Evolutionary conservation across 1,140 invertebrate genomes (phyloP), one percentile per base, ranked within the genome.

Genomic region (Dryas iulia): DNA sequence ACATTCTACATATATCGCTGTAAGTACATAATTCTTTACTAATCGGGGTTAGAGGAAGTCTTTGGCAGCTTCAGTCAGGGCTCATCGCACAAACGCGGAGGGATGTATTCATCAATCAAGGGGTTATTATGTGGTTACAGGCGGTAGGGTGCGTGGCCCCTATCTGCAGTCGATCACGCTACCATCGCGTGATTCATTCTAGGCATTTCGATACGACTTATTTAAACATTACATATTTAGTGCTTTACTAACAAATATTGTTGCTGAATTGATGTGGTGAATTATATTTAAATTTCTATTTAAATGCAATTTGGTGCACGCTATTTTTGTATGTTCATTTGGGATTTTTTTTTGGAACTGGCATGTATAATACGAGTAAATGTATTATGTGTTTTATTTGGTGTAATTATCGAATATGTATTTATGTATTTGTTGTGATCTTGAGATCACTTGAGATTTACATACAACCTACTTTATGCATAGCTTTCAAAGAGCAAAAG

Each of bases 81-180:
- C 54, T 66, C 71, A 69, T 64, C 65, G 65, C 59, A 71, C 61
- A 70, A 69, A 77, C 70, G 68, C 65, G 67, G 65, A 72, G 76
- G 76, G 76, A 77, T 77, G 72, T 77, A 74, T 74, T 77, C 76
- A 75, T 75, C 73, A 75, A 78, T 78, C 76, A 78, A 71, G 62
- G 63, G 71, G 71, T 75, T 75, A 78, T 78, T 78, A 75, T 75
- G 76, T 68, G 76, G 76, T 76, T 59, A 54, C 52, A 12, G 35
- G 24, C 53, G 31, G 65, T 47, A 59, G 71, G 66, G 69, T 74
- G 71, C 63, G 69, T 69, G 73, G 31, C 66, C 58, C 56, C 72
- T 69, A 71, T 59, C 65, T 71, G 31, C 60, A 57, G 67, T 54
- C 66, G 60, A 73, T 73, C 76, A 78, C 76, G 71, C 71, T 33